Evolutionary conservation across 2,797 vertebrate species (phyloP).

Genomic region (Danionella dracula): DNA sequence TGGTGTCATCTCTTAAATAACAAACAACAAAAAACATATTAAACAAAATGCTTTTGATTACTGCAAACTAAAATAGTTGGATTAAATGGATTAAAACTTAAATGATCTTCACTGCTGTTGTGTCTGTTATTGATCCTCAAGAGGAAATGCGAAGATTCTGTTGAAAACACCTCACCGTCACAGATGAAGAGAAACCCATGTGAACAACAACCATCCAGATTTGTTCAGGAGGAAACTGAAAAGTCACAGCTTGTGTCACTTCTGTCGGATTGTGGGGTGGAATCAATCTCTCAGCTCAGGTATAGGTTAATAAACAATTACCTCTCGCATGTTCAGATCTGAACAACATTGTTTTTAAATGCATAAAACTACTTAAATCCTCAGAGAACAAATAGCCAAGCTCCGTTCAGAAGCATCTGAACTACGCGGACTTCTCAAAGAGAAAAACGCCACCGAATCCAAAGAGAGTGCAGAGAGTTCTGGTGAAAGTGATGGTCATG

Average conservation of each 20-base stretch:
- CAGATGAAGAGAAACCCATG: not conserved
- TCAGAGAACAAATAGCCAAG: slow-evolving; percentile 61
- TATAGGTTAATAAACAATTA: slow-evolving; percentile 40
- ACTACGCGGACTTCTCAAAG: slow-evolving; percentile 63
- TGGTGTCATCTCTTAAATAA: too few species aligned
- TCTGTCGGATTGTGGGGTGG: slow-evolving; percentile 63
- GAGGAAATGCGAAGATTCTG: not conserved
- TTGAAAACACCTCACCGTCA: slow-evolving; percentile 1
- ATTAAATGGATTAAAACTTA: too few species aligned
- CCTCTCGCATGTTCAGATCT: too few species aligned
- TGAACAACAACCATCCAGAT: not conserved
- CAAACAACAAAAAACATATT: too few species aligned
- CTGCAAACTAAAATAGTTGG: too few species aligned
- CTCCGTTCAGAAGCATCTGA: slow-evolving; percentile 58
- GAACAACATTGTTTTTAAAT: too few species aligned
- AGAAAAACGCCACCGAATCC: slow-evolving; percentile 59
- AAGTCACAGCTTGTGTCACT: slow-evolving; percentile 57
- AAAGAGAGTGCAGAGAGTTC: slow-evolving; percentile 67
- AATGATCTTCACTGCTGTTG: not conserved
- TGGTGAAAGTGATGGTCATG: slow-evolving; percentile 66
- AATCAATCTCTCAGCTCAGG: slow-evolving; percentile 70
- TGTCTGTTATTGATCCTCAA: not conserved
- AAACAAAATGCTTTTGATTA: too few species aligned
- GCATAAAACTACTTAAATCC: slow-evolving; percentile 5
- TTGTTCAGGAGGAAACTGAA: slow-evolving; percentile 43